phyloP scores from a whole-genome alignment of 2,888 invertebrate species.

The Platypus cylindrus region DNA sequence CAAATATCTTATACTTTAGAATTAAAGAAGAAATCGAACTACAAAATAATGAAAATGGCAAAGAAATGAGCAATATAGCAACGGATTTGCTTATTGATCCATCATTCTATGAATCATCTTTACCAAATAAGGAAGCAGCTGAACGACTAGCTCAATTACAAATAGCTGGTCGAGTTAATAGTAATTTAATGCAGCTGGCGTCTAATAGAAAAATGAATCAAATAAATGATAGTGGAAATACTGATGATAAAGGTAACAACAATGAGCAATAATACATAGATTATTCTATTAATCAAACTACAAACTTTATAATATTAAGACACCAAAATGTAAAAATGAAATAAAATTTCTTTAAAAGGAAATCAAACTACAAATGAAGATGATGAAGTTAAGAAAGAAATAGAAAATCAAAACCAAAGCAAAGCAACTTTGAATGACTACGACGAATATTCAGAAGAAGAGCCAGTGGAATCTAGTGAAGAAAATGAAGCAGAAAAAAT shows the following conservation, averaged over 20 bases:
- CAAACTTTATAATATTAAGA: too few relatives aligned
- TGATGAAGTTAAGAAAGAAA: slow-evolving; percentile 8
- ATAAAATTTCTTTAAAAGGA: too few relatives aligned
- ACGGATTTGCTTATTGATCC: too few relatives aligned
- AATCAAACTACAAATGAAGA: slow-evolving; percentile 30
- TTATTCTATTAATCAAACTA: too few relatives aligned
- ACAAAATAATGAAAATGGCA: neutral
- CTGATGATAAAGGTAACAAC: too few relatives aligned
- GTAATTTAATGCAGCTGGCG: slow-evolving; percentile 29
- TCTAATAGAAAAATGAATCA: slow-evolving; percentile 19
- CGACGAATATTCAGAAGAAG: slow-evolving; percentile 9
- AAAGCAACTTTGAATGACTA: slow-evolving; percentile 8
- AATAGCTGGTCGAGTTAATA: slow-evolving; percentile 41
- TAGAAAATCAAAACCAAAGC: slow-evolving; percentile 2
- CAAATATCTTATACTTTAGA: too few relatives aligned
- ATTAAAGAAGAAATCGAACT: slow-evolving; percentile 7
- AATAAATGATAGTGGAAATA: slow-evolving; percentile 23
- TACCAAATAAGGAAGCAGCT: slow-evolving; percentile 50
- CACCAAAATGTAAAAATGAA: too few relatives aligned
- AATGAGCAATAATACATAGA: too few relatives aligned
- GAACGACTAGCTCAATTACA: slow-evolving; percentile 47
- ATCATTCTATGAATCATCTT: slow-evolving; percentile 43
- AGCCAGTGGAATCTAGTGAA: slow-evolving; percentile 7
- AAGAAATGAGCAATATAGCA: too few relatives aligned
- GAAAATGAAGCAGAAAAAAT: slow-evolving; percentile 7